Conservation (phyloP, 2,797 vertebrate species). For the Peromyscus attwateri region DNA sequence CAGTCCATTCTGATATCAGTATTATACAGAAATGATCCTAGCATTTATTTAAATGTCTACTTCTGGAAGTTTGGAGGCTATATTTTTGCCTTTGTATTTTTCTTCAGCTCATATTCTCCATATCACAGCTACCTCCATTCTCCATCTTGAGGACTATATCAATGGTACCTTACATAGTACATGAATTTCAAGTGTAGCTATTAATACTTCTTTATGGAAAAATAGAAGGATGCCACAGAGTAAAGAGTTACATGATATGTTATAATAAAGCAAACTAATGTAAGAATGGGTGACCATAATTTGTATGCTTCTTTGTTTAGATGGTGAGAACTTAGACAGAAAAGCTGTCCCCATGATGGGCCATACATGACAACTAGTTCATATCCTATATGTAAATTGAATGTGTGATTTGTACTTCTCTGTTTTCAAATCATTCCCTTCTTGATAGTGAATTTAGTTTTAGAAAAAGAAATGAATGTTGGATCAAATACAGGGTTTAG, state of each 20-base stretch:
- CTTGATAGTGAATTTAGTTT: slow-evolving; percentile 4
- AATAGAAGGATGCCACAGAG: neutral
- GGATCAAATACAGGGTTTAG: slow-evolving; percentile 13
- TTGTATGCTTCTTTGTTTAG: neutral
- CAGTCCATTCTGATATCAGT: neutral
- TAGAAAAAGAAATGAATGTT: neutral
- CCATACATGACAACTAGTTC: neutral
- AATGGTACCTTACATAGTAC: neutral
- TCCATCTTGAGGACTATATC: slow-evolving; percentile 2
- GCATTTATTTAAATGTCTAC: neutral
- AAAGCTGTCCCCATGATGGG: neutral
- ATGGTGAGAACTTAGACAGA: neutral
- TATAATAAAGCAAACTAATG: neutral
- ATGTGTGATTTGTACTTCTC: neutral
- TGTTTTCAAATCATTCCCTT: slow-evolving; percentile 8
- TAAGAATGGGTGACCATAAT: neutral
- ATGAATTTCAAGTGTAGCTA: slow-evolving; percentile 1
- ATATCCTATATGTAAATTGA: neutral
- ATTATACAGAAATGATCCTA: neutral
- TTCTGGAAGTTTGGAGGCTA: neutral
- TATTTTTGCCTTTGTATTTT: neutral
- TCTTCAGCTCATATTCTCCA: slow-evolving; percentile 7
- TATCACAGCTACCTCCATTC: neutral
- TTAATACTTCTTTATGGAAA: slow-evolving; percentile 48
- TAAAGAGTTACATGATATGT: slow-evolving; percentile 19